phyloP scores from a whole-genome alignment of 2,113 vertebrate genomes.

The Serinus canaria region DNA sequence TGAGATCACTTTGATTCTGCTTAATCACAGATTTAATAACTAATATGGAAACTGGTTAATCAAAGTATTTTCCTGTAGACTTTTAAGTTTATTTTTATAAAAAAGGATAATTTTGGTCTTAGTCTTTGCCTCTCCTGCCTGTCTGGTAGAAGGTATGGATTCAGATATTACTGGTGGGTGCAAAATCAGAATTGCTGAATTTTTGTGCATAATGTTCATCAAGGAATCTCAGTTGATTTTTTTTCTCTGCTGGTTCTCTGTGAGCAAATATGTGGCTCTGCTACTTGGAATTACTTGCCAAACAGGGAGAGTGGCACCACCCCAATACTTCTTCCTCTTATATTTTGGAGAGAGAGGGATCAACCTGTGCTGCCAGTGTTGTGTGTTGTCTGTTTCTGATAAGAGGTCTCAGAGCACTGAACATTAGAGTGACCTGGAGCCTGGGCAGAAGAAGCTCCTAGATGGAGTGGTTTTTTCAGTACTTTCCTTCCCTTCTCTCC shows the following conservation, averaged over 20 bases:
- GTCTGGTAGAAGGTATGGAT: not conserved
- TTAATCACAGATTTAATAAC: not conserved
- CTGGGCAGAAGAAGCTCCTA: not conserved
- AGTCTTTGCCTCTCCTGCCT: not conserved
- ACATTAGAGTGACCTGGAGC: not conserved
- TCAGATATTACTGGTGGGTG: not conserved
- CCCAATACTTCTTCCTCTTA: not conserved
- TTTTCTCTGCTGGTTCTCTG: not conserved
- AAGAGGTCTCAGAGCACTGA: not conserved
- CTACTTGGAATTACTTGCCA: not conserved
- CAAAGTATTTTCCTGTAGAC: not conserved
- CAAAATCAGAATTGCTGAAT: not conserved
- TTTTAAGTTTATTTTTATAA: not conserved
- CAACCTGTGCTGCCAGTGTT: not conserved
- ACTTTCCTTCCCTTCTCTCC: not conserved
- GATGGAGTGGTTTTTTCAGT: not conserved
- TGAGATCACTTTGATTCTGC: conserved; percentile 45
- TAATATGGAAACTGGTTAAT: not conserved
- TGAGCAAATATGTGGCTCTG: not conserved
- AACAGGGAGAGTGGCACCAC: not conserved
- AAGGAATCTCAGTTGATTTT: not conserved
- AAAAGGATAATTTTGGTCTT: not conserved
- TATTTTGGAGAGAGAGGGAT: not conserved
- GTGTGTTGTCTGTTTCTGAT: not conserved
- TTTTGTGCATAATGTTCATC: not conserved